Evolutionary conservation across 2,113 vertebrate species (phyloP), one percentile per base, ranked within the genome.

Genomic region (Dromaius novaehollandiae): DNA sequence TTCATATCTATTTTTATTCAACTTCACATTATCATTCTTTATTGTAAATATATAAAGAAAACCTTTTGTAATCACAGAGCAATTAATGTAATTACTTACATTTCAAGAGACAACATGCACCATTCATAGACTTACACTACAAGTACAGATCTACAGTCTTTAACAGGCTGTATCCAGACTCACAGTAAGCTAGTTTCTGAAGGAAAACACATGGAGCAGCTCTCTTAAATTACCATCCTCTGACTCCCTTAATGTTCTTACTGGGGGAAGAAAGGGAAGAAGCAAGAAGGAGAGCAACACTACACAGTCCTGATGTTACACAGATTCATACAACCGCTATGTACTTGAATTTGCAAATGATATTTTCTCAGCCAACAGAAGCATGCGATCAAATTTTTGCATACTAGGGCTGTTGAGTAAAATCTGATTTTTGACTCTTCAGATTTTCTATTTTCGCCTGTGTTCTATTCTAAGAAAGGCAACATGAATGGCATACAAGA

Each of bases 361-460:
- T 76, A 66, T 96, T 95, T 95, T 90, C 85, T 94, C 58, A 76
- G 30, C 22, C 82, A 83, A 48, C 15, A 60, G 92, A 87, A 92
- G 66, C 40, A 36, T 26, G 48, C 1, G 1, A 71, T 79, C 53
- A 79, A 44, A 53, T 66, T 95, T 93, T 93, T 79, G 25, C 81
- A 93, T 78, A 82, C 56, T 48, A 44, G 14, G n/a, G 64, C 36
- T 76, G 71, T 89, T 86, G 86, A 15, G 51, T 53, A 90, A 97
- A 92, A 95, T 84, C 56, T 75, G 26, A 80, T 42, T 38, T 28
- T 48, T 80, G 48, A 64, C 19, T 75, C 78, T 77, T 61, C 66
- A 42, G 55, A 90, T 87, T 87, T 84, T 76, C 91, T 83, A 46
- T 68, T 88, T 96, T 94, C 32, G 36, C 36, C 42, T 46, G 19